phyloP scores from a whole-genome alignment of 2,797 vertebrate species.

The Phalloptychus januarius region DNA sequence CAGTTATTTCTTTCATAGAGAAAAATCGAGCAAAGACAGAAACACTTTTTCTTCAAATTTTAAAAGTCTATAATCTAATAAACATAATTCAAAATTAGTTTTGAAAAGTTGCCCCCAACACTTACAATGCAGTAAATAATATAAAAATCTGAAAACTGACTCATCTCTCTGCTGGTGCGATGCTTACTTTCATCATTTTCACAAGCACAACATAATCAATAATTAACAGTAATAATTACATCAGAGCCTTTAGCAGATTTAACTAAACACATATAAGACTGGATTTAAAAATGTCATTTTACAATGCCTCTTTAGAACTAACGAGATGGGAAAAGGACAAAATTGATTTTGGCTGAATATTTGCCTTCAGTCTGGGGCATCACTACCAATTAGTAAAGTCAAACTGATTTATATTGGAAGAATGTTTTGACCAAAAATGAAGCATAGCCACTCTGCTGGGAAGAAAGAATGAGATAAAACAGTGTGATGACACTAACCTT shows the following conservation, averaged over 20 bases:
- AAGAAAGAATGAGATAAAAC: neutral
- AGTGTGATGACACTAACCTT: neutral
- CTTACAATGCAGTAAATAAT: neutral
- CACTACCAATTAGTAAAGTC: too few relatives aligned
- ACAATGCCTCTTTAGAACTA: neutral
- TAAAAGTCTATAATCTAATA: neutral
- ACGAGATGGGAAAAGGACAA: neutral
- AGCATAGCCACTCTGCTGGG: neutral
- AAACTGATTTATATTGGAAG: neutral
- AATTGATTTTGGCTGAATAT: neutral
- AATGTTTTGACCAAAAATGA: constrained; percentile 9
- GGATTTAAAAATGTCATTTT: neutral
- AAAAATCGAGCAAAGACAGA: neutral
- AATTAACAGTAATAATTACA: neutral
- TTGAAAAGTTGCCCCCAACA: neutral
- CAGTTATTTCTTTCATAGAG: neutral
- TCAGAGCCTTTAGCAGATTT: too few relatives aligned
- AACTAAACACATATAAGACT: neutral
- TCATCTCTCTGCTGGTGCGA: neutral
- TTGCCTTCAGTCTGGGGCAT: neutral
- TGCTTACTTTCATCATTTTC: neutral
- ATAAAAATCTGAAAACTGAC: neutral
- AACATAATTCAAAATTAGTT: neutral
- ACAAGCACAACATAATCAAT: neutral
- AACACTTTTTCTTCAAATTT: neutral